Base-by-base conservation (phyloP, 2,797 vertebrate species). In the Malurus splendens region DNA sequence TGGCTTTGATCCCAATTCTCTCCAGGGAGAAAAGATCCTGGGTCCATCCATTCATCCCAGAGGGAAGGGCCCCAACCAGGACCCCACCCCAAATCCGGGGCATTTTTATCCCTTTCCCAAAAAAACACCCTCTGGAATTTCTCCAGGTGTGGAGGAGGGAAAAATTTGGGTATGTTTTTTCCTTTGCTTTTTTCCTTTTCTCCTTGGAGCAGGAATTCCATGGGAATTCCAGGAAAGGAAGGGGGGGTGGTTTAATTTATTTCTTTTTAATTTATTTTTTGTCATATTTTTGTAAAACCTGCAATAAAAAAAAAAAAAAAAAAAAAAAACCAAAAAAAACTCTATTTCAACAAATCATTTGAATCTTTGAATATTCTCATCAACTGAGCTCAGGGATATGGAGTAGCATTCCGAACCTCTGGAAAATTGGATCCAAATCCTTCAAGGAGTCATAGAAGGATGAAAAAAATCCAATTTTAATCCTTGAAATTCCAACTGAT, bases 271-370 rank as follows among this genome's bases (percentile, higher is more conserved):
- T 65, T 77, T 45, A 45, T 45, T 45, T 45, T 44, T 45, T 45
- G 44, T 45, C 44, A 45, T 77, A 65, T 77, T 77, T 77, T 77
- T 77, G 61, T 77, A 65, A 77, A 77, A 66, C 16, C 61, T 3
- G 61, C 61, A 66, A 65, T 65, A 65, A 77, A 77, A 65, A 65
- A 47, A 23, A 22, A 47, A n/a, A 44, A 20, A 44, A 44, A 5
- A 20, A 44, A 44, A 19, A 44, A 44, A 44, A 44, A 18, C 42
- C 10, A 45, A 45, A 45, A 45, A 12, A 45, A 45, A 6, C 44
- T 65, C 56, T 65, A 77, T 77, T 77, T 77, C 75, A 9, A 66
- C 23, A 15, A 15, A 42, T 66, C 33, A 17, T 77, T 77, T 56
- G 33, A 42, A 55, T 77, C 0, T 2, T 2, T 9, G 14, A 12